These are phyloP conservation scores for Noctilio leporinus DNA, from an alignment of 2,113 vertebrate species.

Conservation along the genomic window DNA sequence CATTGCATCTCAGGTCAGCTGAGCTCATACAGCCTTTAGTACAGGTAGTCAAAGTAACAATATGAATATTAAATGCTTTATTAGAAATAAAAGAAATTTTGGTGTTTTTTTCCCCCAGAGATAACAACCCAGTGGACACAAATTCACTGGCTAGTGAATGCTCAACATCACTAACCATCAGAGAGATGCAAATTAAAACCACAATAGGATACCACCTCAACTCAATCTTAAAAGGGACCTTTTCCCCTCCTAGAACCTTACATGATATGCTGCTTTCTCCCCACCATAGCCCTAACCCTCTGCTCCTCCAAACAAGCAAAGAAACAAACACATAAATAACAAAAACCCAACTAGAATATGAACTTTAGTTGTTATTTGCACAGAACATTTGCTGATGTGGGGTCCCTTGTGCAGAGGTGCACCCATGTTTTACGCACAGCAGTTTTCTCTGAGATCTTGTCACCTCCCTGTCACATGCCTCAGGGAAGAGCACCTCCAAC, in stretches of 20 bases:
- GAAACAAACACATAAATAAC: not conserved
- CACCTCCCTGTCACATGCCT: not conserved
- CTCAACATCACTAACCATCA: no score
- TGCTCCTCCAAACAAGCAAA: not conserved
- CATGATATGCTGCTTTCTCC: not conserved
- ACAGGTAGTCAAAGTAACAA: not conserved
- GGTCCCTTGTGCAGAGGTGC: not conserved
- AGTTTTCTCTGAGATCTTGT: not conserved
- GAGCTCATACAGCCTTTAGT: not conserved
- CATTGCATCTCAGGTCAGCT: not conserved
- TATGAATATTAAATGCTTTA: not conserved
- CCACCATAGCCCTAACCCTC: not conserved
- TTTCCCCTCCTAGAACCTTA: not conserved
- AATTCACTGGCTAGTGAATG: no score
- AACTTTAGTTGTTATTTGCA: not conserved
- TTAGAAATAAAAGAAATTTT: not conserved
- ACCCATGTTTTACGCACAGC: not conserved
- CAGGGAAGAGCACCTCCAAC: not conserved
- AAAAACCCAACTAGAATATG: not conserved
- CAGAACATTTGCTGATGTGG: not conserved
- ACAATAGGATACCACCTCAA: no score
- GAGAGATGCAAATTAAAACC: no score
- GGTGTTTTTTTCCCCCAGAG: no score
- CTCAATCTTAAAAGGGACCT: not conserved
- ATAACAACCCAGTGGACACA: not conserved